Percentiles rank a stretch among this genome's conserved stretches.
phyloP scores from a whole-genome alignment of 2,888 invertebrate genomes.

The Drosophila nigritarsus region DNA sequence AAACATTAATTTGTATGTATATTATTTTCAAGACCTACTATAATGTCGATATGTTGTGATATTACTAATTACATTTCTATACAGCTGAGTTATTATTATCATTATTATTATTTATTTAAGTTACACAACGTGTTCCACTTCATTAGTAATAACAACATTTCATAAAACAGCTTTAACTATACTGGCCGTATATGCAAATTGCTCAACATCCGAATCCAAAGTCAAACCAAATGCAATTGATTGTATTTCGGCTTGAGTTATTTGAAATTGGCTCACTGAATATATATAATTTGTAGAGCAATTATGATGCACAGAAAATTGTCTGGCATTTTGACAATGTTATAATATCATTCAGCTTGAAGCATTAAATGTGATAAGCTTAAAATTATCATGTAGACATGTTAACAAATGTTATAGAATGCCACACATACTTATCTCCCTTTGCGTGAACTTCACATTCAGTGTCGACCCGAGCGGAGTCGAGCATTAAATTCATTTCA shows the following conservation, averaged over 20 bases:
- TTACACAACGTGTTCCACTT: not conserved
- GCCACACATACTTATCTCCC: conserved; percentile 32
- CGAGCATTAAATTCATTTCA: conserved; percentile 66
- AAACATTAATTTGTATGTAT: not conserved
- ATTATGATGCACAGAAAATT: conserved; percentile 26
- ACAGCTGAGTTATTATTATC: not conserved
- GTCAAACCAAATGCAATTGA: conserved; percentile 8
- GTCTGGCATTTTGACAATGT: conserved; percentile 31
- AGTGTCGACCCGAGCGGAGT: conserved; percentile 16
- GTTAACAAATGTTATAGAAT: conserved; percentile 70
- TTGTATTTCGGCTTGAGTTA: conserved; percentile 4
- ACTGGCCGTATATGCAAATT: conserved; percentile 4
- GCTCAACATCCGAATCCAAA: not conserved
- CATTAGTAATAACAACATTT: not conserved
- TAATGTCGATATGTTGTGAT: not conserved
- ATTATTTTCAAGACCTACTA: conserved; percentile 19
- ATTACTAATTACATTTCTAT: not conserved
- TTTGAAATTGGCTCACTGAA: conserved; percentile 11
- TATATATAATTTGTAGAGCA: conserved; percentile 22
- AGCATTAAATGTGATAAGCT: conserved; percentile 47
- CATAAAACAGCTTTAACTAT: not conserved
- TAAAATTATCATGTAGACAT: conserved; percentile 62
- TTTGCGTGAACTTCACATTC: not conserved
- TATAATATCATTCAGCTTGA: conserved; percentile 3
- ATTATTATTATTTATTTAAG: not conserved